phyloP scores from a whole-genome alignment of 2,888 invertebrate genomes.

The Apotomis betuletana region DNA sequence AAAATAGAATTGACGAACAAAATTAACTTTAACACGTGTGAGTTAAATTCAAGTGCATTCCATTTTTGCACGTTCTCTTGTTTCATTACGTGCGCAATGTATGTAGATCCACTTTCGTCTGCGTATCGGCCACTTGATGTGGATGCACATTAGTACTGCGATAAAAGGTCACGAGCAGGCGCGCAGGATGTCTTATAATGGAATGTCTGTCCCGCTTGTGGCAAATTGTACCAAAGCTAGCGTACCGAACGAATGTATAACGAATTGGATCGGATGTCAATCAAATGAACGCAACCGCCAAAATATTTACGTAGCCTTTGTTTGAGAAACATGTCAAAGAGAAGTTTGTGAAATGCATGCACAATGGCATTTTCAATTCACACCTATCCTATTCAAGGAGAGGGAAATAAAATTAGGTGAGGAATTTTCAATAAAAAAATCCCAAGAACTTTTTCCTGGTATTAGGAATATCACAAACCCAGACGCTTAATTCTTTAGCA shows the following conservation, averaged over 20 bases:
- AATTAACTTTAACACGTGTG: neutral
- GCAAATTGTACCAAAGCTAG: conserved; percentile 22
- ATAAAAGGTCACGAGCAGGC: conserved; percentile 38
- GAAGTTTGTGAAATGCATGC: neutral
- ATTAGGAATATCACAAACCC: too few relatives aligned
- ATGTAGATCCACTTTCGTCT: conserved; percentile 20
- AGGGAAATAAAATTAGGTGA: too few relatives aligned
- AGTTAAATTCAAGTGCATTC: neutral
- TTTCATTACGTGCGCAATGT: conserved; percentile 9
- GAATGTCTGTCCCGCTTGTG: conserved; percentile 36
- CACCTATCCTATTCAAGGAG: neutral
- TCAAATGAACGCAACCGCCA: neutral
- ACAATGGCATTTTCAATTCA: neutral
- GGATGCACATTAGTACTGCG: conserved; percentile 38
- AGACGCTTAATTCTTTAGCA: too few relatives aligned
- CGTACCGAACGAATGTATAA: neutral
- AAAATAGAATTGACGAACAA: neutral
- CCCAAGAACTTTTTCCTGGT: too few relatives aligned
- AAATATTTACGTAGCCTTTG: neutral
- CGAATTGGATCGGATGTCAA: neutral
- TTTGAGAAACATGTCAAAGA: neutral
- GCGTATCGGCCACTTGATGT: conserved; percentile 38
- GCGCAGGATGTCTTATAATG: conserved; percentile 41
- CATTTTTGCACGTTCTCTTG: conserved; percentile 5
- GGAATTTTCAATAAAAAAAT: too few relatives aligned